phyloP scores from a whole-genome alignment of 2,113 vertebrate genomes.

The Phocoena phocoena region DNA sequence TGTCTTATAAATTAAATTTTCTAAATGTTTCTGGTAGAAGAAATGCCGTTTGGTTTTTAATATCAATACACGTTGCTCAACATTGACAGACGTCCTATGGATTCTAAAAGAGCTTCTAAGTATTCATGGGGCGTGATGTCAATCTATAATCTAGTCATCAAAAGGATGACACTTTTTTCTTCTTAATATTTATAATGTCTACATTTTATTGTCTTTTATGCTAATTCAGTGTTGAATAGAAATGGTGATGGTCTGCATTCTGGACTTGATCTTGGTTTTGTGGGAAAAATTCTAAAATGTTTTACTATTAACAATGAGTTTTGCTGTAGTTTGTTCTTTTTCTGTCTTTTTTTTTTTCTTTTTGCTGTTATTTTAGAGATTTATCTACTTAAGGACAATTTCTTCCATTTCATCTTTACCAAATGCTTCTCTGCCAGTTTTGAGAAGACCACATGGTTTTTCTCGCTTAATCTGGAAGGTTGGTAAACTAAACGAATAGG shows the following conservation, averaged over 20 bases:
- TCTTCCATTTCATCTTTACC: background rate
- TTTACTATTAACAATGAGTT: background rate
- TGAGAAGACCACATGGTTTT: background rate
- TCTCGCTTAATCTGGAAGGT: background rate
- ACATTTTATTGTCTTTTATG: background rate
- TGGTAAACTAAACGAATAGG: background rate
- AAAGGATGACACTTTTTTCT: background rate
- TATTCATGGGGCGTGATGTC: rapidly evolving
- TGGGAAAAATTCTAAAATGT: background rate
- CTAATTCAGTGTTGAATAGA: background rate
- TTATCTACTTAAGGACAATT: background rate
- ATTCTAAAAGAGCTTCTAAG: background rate
- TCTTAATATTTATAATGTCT: background rate
- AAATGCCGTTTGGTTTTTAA: background rate
- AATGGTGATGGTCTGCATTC: background rate
- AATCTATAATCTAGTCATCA: background rate
- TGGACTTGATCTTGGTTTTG: background rate
- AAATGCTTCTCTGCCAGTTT: background rate
- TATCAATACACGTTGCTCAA: rapidly evolving
- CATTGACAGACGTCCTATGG: no score
- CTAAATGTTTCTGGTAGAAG: background rate
- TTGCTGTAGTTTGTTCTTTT: background rate
- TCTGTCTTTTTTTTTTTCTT: background rate
- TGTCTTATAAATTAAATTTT: background rate
- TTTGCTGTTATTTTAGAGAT: background rate